Evolutionary conservation across 2,797 vertebrate species (phyloP).

Genomic region (Syngnathus acus): DNA sequence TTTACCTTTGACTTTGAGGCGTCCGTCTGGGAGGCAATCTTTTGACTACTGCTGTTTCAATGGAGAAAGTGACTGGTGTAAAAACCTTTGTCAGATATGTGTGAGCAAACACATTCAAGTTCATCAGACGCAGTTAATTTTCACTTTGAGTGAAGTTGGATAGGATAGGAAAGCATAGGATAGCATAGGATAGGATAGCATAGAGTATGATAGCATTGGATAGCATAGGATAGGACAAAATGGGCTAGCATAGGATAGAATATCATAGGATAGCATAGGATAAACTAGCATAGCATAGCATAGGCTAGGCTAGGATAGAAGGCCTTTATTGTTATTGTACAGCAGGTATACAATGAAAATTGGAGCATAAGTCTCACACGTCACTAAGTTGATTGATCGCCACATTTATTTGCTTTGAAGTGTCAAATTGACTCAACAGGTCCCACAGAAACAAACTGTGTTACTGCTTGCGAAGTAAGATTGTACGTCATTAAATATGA

Average conservation of each 20-base stretch:
- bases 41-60: background rate
- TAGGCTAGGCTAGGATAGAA: too few relatives aligned
- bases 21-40: background rate
- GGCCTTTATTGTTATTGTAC: too few relatives aligned
- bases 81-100: background rate
- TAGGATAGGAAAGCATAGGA: too few relatives aligned
- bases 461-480: slow-evolving; percentile 46
- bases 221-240: too few relatives aligned
- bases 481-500: slow-evolving; percentile 59
- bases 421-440: slow-evolving; percentile 6
- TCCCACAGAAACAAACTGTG: slow-evolving; percentile 36
- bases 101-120: background rate
- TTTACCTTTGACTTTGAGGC: slow-evolving; percentile 1
- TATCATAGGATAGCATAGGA: too few relatives aligned
- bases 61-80: background rate
- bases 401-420: background rate
- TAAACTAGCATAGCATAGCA: too few relatives aligned
- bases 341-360: too few relatives aligned
- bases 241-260: too few relatives aligned
- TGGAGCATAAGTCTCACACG: background rate
- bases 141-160: background rate
- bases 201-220: fast-evolving
- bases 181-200: too few relatives aligned
- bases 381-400: background rate
- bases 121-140: background rate